A percentile compares a stretch with the other conserved stretches of the same genome.
These are phyloP conservation scores for Leptatherina wallacei DNA, from an alignment of 2,797 vertebrate genomes.

Conservation along the genomic window DNA sequence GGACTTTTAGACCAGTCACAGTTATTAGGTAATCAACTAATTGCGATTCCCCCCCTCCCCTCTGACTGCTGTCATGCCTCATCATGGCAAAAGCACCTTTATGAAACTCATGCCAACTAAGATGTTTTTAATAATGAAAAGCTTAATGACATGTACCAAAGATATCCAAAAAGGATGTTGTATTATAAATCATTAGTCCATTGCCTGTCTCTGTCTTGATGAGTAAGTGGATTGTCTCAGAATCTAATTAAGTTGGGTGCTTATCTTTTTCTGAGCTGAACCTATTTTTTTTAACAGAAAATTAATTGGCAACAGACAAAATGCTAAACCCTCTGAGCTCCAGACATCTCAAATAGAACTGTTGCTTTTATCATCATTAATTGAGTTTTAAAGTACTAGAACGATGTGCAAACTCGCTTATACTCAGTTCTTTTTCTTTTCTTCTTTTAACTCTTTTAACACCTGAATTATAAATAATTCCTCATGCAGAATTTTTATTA, in stretches of 20 bases:
- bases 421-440: not conserved
- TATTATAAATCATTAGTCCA: not conserved
- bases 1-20: not conserved
- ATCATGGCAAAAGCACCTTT: not conserved
- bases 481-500: not conserved
- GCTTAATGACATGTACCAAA: not conserved
- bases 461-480: not conserved
- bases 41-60: no score
- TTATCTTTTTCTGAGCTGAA: not conserved
- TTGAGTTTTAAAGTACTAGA: not conserved
- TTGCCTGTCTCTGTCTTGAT: not conserved
- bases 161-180: not conserved
- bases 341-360: not conserved
- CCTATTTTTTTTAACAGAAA: no score
- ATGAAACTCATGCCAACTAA: not conserved
- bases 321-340: not conserved
- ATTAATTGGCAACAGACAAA: not conserved
- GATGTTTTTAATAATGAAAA: not conserved
- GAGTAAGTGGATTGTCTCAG: not conserved
- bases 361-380: not conserved
- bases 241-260: not conserved
- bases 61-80: not conserved
- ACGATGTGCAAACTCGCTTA: not conserved
- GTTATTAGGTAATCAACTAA: not conserved
- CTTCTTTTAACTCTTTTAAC: not conserved